Percentiles rank a stretch among this genome's conserved stretches.
These are phyloP conservation scores for Piscicola geometra DNA, from an alignment of 2,888 invertebrate species.

Conservation along the genomic window DNA sequence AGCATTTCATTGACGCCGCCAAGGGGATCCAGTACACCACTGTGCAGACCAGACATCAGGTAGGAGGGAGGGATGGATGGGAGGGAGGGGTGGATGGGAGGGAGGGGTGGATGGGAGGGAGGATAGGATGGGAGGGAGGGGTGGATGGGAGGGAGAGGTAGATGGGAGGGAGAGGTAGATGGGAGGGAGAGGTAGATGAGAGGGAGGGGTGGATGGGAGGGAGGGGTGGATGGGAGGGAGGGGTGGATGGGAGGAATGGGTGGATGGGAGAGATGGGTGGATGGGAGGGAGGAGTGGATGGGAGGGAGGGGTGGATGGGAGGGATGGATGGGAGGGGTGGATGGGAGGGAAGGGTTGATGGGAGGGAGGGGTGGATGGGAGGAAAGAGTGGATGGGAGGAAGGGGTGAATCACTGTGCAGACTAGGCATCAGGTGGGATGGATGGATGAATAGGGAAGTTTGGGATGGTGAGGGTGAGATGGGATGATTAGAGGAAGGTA, in stretches of 20 bases:
- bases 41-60: conserved; percentile 39
- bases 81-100: background rate
- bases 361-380: no score
- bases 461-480: background rate
- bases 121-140: conserved; percentile 25
- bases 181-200: background rate
- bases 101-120: background rate
- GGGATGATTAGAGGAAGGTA: conserved; percentile 18
- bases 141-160: no score
- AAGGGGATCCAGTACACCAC: conserved; percentile 53
- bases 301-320: background rate
- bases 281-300: conserved; percentile 26
- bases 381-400: conserved; percentile 37
- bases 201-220: background rate
- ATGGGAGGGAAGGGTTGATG: conserved; percentile 21
- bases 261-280: background rate
- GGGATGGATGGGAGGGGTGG: background rate
- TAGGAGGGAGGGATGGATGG: conserved; percentile 13
- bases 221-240: background rate
- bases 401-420: conserved; percentile 35
- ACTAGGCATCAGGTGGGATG: conserved; percentile 38
- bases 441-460: no score
- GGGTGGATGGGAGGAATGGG: conserved; percentile 12
- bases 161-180: conserved; percentile 25
- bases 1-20: conserved; percentile 70